Percentiles rank a stretch among this genome's conserved stretches.
Evolutionary conservation across 2,797 vertebrate genomes (phyloP).

Genomic region (Crocodylus rhombifer): DNA sequence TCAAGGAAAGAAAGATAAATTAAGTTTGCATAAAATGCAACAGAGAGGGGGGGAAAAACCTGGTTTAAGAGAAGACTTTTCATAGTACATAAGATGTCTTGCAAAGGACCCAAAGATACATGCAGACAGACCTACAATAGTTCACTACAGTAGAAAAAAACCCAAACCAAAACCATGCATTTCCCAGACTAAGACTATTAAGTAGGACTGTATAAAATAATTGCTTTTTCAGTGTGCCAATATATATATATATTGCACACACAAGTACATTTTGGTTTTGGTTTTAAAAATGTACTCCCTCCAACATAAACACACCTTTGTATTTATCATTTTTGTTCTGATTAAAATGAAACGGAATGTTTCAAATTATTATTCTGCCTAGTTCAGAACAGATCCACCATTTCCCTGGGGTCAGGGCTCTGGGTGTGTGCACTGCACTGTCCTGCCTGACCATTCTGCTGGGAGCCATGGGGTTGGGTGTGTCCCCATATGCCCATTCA

Average conservation of each 20-base stretch:
- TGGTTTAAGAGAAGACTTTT: background rate
- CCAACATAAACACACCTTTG: background rate
- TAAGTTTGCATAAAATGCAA: background rate
- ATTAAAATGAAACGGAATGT: background rate
- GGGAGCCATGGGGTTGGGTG: too few species aligned
- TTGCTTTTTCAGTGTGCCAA: too few species aligned
- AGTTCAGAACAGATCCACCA: background rate
- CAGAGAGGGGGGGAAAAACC: background rate
- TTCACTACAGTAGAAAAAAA: background rate
- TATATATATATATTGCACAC: too few species aligned
- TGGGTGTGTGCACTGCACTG: background rate
- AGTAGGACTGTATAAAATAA: too few species aligned
- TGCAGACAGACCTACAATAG: background rate
- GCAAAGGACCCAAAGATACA: background rate
- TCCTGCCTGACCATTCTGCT: too few species aligned
- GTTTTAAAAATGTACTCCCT: too few species aligned
- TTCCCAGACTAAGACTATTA: background rate
- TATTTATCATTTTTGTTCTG: background rate
- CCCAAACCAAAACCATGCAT: background rate
- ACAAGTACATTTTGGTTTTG: too few species aligned
- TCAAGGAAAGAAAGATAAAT: conserved; percentile 5
- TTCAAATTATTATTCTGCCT: background rate
- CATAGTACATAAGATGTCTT: background rate
- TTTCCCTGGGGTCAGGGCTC: background rate
- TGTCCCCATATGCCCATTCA: too few species aligned